Evolutionary conservation across 2,113 vertebrate genomes (phyloP), one percentile per base, ranked within the genome.

Genomic region (Podarcis cretensis): DNA sequence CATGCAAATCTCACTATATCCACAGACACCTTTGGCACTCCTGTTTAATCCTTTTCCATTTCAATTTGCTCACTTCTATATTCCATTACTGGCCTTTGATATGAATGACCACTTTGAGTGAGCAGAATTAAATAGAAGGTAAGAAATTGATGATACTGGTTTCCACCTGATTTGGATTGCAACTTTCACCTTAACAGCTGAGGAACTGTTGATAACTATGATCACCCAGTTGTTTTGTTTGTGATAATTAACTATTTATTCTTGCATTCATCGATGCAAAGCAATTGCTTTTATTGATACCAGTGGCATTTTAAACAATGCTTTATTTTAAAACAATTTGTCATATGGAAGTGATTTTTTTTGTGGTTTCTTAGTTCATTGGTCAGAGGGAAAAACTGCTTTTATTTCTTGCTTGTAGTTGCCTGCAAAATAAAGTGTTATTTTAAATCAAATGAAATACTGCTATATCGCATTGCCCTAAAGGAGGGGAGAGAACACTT

Each of bases 251-350:
- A 18, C 85, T 77, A 57, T 90, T 77, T 89, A 89, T 91, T 76
- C 48, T 91, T 90, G 88, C 35, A 27, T 0, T 86, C 83, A 90
- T 12, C 18, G 92, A 92, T 87, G 87, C 94, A 93, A 37, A 48
- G 27, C 83, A 81, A 92, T 63, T 43, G 8, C 14, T 69, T 32
- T 90, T 48, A 84, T 89, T 79, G 83, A 89, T 91, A 69, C 84
- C 83, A 20, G 92, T 93, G 74, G 78, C 63, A 89, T 75, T 8
- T 75, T 37, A 75, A 76, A 88, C 54, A n/a, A 78, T 68, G 13
- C 89, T 94, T 77, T 90, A 87, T 76, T 92, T 92, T 91, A 94
- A 95, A 65, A 69, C 90, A 89, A 92, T 95, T 93, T 48, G 79
- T 25, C 82, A 8, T 20, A 20, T 84, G 21, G 20, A 79, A 18